Evolutionary conservation across 2,888 invertebrate genomes (phyloP), one percentile per base, ranked within the genome.

Genomic region (Cylloceria caligata): DNA sequence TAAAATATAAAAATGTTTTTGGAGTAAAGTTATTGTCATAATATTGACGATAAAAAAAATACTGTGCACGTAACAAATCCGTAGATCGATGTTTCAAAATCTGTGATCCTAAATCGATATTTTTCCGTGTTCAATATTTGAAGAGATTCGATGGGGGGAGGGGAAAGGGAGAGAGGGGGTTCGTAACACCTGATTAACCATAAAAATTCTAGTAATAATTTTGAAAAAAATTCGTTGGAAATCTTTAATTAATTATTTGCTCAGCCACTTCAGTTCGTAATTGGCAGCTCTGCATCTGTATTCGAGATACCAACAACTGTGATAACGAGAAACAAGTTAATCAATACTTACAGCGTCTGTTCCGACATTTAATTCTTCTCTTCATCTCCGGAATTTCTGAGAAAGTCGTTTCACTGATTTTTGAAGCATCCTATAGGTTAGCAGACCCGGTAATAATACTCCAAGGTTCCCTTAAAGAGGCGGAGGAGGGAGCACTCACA

Each of bases 361-460:
- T n/a, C 2, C n/a, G 9, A 13, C 39, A 9, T 42, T 13, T 13
- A 30, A 11, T 55, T 1, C 30, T 9, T 36, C 19, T 42, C 55
- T 7, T 57, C 55, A 65, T 67, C 42, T 55, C 45, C 30, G n/a
- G 0, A 47, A 49, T 36, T 36, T 27, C 5, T 19, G 24, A 6
- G 7, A 1, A 34, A 49, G 27, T 19, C 49, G 62, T 19, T 62
- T 30, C 62, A 68, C 9, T 9, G 42, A 62, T 19, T 65, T 73
- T 55, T 55, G 55, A 19, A 42, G 27, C 74, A 55, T 45, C 42
- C 65, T 55, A 19, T 65, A 52, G 21, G 24, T 11, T 27, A 21
- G 11, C 73, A 34, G 16, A 72, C 60, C 36, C 49, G 73, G 36
- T 64, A 65, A 74, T 65, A 74, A 74, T 74, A 74, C 21, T 64